Base-by-base conservation (phyloP, 2,888 invertebrate species). In the Drosophila phalerata region DNA sequence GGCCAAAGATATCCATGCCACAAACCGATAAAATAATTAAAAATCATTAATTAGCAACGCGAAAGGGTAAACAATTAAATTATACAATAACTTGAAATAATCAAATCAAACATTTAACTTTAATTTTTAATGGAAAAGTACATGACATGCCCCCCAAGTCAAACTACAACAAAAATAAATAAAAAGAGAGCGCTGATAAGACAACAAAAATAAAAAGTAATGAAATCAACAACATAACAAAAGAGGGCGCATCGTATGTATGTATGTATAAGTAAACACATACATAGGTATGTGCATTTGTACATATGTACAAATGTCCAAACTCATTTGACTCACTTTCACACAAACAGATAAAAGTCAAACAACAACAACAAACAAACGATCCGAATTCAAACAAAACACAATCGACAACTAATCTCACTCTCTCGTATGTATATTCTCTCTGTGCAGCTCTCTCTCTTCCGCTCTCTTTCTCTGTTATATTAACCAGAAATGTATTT, bases 301-400 rank as follows among this genome's bases (percentile, higher is more conserved):
- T 15, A 22, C 19, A 25, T 10, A 28, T 37, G 9, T 30, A 25
- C 19, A 11, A 30, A 19, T 74, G 61, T 61, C 61, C 79, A 75
- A 75, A 79, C 51, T 67, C 81, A 86, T 86, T 81, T 53, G 68
- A 68, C 66, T 82, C 80, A 88, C 82, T 82, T 82, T 82, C 82
- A 82, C 88, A 79, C 81, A 85, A 88, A 79, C 86, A 85, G 79
- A 77, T 63, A 56, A 57, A 63, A 85, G 52, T 25, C 80, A 79
- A 70, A 65, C 73, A 79, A 85, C 73, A 79, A 85, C 51, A 76
- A 69, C 53, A 79, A 62, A 63, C 64, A 78, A 70, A 73, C 62
- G 69, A 19, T 62, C 58, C 42, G 55, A 65, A 69, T 22, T 42
- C 76, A 65, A 73, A 66, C 67, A 53, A 70, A 78, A 55, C 10